Base-by-base conservation (phyloP, 2,888 invertebrate genomes). In the Agrochola lota region DNA sequence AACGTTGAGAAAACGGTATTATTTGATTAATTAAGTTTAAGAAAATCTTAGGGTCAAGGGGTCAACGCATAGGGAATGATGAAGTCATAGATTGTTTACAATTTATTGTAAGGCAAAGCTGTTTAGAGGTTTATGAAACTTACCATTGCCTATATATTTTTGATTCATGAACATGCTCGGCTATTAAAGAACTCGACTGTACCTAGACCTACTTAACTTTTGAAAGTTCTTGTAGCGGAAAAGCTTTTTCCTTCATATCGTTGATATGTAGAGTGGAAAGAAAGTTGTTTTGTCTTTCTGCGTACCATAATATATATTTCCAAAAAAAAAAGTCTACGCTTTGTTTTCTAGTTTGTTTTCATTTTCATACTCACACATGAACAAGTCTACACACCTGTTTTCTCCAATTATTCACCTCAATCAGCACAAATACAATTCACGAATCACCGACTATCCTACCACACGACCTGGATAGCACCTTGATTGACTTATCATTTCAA, bases 401-500 rank as follows among this genome's bases (percentile, higher is more conserved):
- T 60, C 55, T 64, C 20, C 15, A 63, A 77, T 43, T 49, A 77
- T 60, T 80, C 67, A 78, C 66, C 64, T 71, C 79, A 81, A 90
- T 88, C 85, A 84, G 46, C 78, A 80, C 76, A 64, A 80, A 85
- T 70, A 87, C 83, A 85, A 87, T 78, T 81, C 85, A 83, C 87
- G 35, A 84, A 87, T 78, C 77, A 73, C 71, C 43, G 67, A 71
- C 82, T 78, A 88, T 88, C 85, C 87, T 84, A 89, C 90, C 90
- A 88, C 89, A 90, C 88, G 89, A 83, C 87, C 87, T 85, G 86
- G 83, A 87, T 88, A 88, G 63, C 83, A 84, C 82, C 90, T 90
- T 93, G 94, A 94, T 94, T 95, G 95, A 95, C 94, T 94, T 95
- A 95, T 95, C 95, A 87, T 85, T 85, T 63, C 80, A 91, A 95